phyloP scores from a whole-genome alignment of 2,113 vertebrate species.

The Phyllostomus discolor region DNA sequence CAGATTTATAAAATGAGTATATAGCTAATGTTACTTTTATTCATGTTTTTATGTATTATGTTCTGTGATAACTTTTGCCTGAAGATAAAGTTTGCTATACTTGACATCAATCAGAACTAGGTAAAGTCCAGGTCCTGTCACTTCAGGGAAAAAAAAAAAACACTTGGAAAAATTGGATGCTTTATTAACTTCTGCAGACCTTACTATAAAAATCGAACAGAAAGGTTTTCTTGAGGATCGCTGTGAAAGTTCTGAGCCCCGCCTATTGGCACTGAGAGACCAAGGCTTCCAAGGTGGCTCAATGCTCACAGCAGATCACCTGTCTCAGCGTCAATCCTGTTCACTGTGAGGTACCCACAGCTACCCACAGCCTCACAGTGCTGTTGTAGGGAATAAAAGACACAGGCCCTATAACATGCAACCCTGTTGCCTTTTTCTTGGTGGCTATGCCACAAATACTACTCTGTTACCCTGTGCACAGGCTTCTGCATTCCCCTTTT shows the following conservation, averaged over 20 bases:
- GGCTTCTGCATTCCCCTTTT: background rate
- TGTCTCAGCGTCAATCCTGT: too few relatives aligned
- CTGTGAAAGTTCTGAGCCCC: background rate
- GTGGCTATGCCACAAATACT: too few relatives aligned
- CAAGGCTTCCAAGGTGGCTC: accelerated
- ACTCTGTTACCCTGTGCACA: background rate
- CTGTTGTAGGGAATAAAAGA: accelerated
- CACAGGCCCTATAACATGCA: too few relatives aligned
- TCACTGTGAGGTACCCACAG: background rate
- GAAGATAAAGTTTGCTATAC: background rate
- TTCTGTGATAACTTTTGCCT: background rate
- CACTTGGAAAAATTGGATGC: background rate
- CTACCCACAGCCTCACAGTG: background rate
- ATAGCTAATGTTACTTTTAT: background rate
- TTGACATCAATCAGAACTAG: background rate
- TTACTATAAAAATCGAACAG: background rate
- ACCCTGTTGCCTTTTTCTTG: background rate
- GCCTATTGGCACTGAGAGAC: background rate
- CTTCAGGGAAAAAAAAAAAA: background rate
- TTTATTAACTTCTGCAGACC: background rate
- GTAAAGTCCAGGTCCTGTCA: background rate
- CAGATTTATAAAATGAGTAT: background rate
- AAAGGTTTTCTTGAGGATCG: background rate
- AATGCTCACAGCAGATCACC: background rate
- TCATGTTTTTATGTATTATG: background rate